Base-by-base conservation (phyloP, 2,888 invertebrate genomes). In the Plebejus melissa region DNA sequence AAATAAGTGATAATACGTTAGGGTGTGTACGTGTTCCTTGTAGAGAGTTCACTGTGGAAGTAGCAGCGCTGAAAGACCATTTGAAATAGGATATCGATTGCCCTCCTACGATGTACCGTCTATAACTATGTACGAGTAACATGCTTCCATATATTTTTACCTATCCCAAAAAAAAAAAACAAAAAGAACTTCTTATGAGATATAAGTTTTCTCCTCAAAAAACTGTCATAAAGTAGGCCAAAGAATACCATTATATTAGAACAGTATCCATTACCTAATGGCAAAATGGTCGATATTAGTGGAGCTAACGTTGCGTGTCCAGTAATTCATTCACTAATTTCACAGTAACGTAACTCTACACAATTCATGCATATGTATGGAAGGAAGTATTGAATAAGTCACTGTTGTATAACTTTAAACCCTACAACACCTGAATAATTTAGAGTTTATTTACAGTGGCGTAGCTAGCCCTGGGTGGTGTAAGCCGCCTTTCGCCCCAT, bases 311-410 rank as follows among this genome's bases (percentile, higher is more conserved):
- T 65, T 65, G 65, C 65, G 16, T 65, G 65, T 65, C 65, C 65
- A 32, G 36, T 65, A 65, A 65, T 65, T 32, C 65, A 65, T 65
- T 32, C 65, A 70, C 41, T 41, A 70, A 70, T 70, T 70, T 70
- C 70, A 70, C 70, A 41, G 38, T 22, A 41, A 70, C 22, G 41
- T 70, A 70, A 70, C 70, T 70, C 70, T 9, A 41, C 41, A 41
- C 70, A 41, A 41, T 65, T 32, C 65, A 65, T 41, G 41, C 70
- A 70, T 70, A 70, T 70, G 70, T 22, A 70, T 70, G 70, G 41
- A 70, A 70, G 70, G 70, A 70, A 70, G 41, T 70, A 41, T 70
- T 41, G 38, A 70, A 70, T 70, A 70, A 36, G 38, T 36, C 16
- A 22, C 65, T 65, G 65, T 70, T 70, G 41, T 41, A 41, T 22